Conservation (phyloP, 2,888 invertebrate species). For the Branchipolynoe longqiensis region DNA sequence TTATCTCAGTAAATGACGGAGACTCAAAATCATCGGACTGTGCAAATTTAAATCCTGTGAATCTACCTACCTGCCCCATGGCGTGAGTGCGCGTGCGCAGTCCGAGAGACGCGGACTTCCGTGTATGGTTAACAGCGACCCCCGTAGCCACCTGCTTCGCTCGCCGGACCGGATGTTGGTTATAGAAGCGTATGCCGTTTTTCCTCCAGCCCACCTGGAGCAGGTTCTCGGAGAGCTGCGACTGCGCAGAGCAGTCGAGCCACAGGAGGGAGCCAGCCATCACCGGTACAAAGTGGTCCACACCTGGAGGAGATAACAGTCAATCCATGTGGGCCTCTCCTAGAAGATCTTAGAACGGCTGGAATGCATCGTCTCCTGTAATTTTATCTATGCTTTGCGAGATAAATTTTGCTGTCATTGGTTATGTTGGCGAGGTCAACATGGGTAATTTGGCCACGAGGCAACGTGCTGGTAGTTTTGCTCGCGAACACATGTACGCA, state of each 20-base stretch:
- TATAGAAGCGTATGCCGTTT: background rate
- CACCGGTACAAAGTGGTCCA: conserved; percentile 55
- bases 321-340: too few species aligned
- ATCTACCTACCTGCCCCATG: conserved; percentile 26
- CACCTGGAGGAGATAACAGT: too few species aligned
- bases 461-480: too few species aligned
- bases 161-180: conserved; percentile 28
- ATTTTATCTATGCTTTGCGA: too few species aligned
- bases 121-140: conserved; percentile 15
- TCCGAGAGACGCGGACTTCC: background rate
- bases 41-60: background rate
- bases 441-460: too few species aligned
- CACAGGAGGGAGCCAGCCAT: conserved; percentile 51
- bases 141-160: background rate
- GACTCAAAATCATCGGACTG: too few species aligned
- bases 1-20: too few species aligned
- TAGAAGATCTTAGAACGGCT: too few species aligned
- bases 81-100: conserved; percentile 13
- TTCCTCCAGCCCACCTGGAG: conserved; percentile 55
- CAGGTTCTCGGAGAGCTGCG: conserved; percentile 9
- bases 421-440: too few species aligned
- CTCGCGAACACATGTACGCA: too few species aligned
- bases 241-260: conserved; percentile 50
- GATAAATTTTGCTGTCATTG: too few species aligned
- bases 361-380: too few species aligned